Evolutionary conservation across 2,888 invertebrate genomes (phyloP).

Genomic region (Acleris cristana): DNA sequence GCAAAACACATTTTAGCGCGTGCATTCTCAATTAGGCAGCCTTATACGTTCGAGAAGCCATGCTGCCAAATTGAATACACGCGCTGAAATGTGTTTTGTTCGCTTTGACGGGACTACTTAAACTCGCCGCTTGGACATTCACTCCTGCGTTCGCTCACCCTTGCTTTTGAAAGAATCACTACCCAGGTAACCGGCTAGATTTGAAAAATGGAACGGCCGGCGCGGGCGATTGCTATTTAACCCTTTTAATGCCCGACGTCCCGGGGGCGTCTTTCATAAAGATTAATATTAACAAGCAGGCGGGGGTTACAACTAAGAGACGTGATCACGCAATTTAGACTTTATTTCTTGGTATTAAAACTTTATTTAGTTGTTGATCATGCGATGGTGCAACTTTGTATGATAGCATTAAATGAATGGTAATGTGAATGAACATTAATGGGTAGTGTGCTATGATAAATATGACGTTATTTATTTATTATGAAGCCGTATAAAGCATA

Average conservation of each 20-base stretch:
- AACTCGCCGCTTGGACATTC: too few relatives aligned
- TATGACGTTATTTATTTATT: slow-evolving; percentile 11
- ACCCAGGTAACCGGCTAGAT: slow-evolving; percentile 1
- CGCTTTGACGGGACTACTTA: too few relatives aligned
- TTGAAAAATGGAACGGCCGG: slow-evolving; percentile 12
- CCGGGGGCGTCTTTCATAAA: slow-evolving; percentile 32
- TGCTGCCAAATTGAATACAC: too few relatives aligned
- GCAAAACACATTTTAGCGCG: too few relatives aligned
- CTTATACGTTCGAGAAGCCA: too few relatives aligned
- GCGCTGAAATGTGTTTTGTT: too few relatives aligned
- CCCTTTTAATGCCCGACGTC: slow-evolving; percentile 25
- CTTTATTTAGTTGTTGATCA: neutral
- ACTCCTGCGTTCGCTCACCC: too few relatives aligned
- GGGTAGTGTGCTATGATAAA: slow-evolving; percentile 24
- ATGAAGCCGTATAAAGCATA: neutral
- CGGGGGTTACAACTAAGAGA: neutral
- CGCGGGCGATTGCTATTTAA: slow-evolving; percentile 23
- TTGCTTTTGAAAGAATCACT: too few relatives aligned
- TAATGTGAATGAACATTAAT: slow-evolving; percentile 21
- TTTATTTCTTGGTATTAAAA: neutral
- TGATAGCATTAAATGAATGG: slow-evolving; percentile 20
- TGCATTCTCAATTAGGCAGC: too few relatives aligned
- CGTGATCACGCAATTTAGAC: neutral
- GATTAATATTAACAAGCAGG: slow-evolving; percentile 28
- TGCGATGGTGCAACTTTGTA: slow-evolving; percentile 23